phyloP scores from a whole-genome alignment of 2,797 vertebrate genomes.

The Anguilla pacifica region DNA sequence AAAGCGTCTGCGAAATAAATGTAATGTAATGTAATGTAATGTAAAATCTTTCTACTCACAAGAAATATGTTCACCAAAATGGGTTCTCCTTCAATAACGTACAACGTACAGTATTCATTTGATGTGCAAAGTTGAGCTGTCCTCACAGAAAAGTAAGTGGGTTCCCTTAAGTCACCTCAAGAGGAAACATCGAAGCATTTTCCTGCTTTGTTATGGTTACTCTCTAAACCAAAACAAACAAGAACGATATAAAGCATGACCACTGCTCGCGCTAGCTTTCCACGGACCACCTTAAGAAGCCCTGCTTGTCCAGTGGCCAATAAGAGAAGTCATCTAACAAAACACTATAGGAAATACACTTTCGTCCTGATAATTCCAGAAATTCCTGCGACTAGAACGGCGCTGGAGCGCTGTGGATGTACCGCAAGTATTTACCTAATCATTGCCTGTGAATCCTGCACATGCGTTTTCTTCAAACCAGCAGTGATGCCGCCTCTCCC shows the following conservation, averaged over 20 bases:
- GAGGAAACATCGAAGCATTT: neutral
- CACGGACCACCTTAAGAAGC: slow-evolving; percentile 44
- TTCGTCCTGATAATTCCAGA: neutral
- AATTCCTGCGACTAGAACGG: neutral
- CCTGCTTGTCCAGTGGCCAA: slow-evolving; percentile 36
- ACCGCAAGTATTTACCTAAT: slow-evolving; percentile 24
- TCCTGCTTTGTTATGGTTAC: neutral
- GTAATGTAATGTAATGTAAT: too few relatives aligned
- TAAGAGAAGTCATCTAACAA: slow-evolving; percentile 22
- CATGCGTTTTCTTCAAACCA: slow-evolving; percentile 31
- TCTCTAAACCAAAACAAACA: neutral
- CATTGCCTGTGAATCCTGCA: slow-evolving; percentile 12
- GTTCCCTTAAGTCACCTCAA: neutral
- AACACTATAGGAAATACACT: slow-evolving; percentile 41
- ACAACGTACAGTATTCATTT: neutral
- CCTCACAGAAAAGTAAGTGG: neutral
- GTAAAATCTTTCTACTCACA: neutral
- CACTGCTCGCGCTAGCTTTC: neutral
- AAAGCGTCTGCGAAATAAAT: too few relatives aligned
- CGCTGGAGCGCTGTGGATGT: neutral
- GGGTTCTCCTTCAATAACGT: neutral
- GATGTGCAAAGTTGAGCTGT: neutral
- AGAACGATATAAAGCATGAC: neutral
- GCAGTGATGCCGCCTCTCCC: slow-evolving; percentile 32
- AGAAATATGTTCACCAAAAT: neutral